Evolutionary conservation across 1,140 invertebrate species (phyloP).

Genomic region (Heliconius hermathena): DNA sequence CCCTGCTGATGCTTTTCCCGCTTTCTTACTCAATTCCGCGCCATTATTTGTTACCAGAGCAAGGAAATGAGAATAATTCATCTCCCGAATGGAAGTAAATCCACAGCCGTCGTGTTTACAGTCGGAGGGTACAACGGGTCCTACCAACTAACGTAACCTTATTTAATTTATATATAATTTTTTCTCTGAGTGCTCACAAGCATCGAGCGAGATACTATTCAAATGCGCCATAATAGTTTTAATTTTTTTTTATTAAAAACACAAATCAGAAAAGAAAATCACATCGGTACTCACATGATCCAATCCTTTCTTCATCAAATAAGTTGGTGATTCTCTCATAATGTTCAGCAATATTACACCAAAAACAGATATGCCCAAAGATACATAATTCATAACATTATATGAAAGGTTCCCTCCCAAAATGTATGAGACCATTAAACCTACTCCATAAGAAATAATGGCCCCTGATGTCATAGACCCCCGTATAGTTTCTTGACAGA

Average conservation of each 20-base stretch:
- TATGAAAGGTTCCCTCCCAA: slow-evolving; percentile 59
- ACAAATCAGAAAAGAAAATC: neutral
- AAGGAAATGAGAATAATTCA: too few species aligned
- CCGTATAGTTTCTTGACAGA: slow-evolving; percentile 53
- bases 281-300: slow-evolving; percentile 48
- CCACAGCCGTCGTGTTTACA: too few species aligned
- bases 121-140: too few species aligned
- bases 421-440: slow-evolving; percentile 58
- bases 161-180: neutral
- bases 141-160: neutral
- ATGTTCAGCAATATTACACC: slow-evolving; percentile 51
- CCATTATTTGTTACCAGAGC: too few species aligned
- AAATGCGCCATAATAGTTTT: too few species aligned
- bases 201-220: too few species aligned
- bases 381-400: slow-evolving; percentile 54
- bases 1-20: too few species aligned
- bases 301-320: slow-evolving; percentile 57
- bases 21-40: neutral
- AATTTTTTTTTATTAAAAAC: too few species aligned
- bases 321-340: slow-evolving; percentile 64
- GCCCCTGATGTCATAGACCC: slow-evolving; percentile 58
- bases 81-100: too few species aligned
- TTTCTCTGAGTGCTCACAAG: too few species aligned
- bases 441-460: slow-evolving; percentile 54
- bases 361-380: slow-evolving; percentile 50